Conservation (phyloP, 2,888 invertebrate species). For the Hemaris fuciformis region DNA sequence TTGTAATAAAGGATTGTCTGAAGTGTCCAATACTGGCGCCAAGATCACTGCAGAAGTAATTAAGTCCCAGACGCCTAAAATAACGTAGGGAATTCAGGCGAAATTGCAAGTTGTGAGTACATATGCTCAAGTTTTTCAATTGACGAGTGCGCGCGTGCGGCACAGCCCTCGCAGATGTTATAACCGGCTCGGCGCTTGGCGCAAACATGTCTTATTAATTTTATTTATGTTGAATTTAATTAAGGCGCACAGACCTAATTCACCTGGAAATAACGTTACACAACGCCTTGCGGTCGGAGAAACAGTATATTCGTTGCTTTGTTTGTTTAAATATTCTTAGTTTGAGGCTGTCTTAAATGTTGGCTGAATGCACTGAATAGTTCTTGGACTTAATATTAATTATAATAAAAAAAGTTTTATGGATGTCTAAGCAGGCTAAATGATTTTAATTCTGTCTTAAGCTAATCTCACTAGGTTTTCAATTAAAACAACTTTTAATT, state of each 20-base stretch:
- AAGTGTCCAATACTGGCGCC: background rate
- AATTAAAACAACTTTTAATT: too few relatives aligned
- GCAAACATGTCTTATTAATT: conserved; percentile 6
- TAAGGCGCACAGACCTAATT: background rate
- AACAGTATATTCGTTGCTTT: background rate
- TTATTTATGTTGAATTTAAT: background rate
- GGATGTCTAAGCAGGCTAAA: too few relatives aligned
- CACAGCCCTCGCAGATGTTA: background rate
- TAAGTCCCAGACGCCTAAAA: background rate
- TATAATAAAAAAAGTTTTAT: too few relatives aligned
- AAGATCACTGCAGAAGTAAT: background rate
- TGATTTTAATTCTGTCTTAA: too few relatives aligned
- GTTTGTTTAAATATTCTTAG: background rate
- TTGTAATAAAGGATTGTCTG: background rate
- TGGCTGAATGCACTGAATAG: background rate
- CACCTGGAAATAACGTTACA: background rate
- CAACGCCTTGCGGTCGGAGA: background rate
- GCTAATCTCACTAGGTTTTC: too few relatives aligned
- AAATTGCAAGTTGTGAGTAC: background rate
- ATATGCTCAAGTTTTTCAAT: background rate
- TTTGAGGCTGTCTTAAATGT: background rate
- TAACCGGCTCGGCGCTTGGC: background rate
- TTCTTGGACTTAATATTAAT: background rate
- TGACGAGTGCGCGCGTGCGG: background rate
- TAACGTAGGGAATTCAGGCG: background rate